phyloP scores from a whole-genome alignment of 1,140 invertebrate genomes.

The Telenomus remus region DNA sequence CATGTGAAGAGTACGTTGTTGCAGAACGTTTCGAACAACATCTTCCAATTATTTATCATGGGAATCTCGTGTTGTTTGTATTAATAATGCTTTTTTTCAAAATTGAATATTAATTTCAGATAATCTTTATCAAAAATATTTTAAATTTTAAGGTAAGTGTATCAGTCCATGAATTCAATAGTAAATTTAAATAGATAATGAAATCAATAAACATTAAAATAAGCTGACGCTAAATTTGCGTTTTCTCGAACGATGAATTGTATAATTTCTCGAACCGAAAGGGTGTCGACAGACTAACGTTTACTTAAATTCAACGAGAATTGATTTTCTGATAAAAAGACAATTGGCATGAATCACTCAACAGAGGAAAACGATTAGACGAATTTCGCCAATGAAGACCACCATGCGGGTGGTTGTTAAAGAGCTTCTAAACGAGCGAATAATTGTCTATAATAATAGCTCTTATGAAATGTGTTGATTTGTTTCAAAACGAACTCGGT shows the following conservation, averaged over 20 bases:
- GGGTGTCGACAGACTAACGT: slow-evolving; percentile 51
- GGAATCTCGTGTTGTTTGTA: background rate
- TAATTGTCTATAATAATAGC: slow-evolving; percentile 55
- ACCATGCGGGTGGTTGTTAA: slow-evolving; percentile 58
- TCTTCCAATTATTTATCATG: slow-evolving; percentile 1
- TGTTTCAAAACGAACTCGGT: slow-evolving; percentile 16
- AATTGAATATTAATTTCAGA: too few relatives aligned
- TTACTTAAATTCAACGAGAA: slow-evolving; percentile 47
- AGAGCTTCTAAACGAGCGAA: slow-evolving; percentile 42
- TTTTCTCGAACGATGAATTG: background rate
- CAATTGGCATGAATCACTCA: slow-evolving; percentile 63
- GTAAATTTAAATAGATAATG: too few relatives aligned
- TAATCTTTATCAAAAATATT: too few relatives aligned
- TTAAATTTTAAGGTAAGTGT: too few relatives aligned
- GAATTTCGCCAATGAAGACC: slow-evolving; percentile 45
- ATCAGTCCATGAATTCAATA: too few relatives aligned
- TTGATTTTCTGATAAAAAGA: slow-evolving; percentile 65
- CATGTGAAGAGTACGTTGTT: slow-evolving; percentile 36
- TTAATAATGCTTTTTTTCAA: background rate
- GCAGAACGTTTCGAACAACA: slow-evolving; percentile 20
- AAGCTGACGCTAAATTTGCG: too few relatives aligned
- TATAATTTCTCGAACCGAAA: background rate
- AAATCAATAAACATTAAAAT: too few relatives aligned
- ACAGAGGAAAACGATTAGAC: slow-evolving; percentile 55
- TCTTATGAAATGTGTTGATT: slow-evolving; percentile 43